Conservation (phyloP, 2,888 invertebrate species). For the Cataglyphis cursor region DNA sequence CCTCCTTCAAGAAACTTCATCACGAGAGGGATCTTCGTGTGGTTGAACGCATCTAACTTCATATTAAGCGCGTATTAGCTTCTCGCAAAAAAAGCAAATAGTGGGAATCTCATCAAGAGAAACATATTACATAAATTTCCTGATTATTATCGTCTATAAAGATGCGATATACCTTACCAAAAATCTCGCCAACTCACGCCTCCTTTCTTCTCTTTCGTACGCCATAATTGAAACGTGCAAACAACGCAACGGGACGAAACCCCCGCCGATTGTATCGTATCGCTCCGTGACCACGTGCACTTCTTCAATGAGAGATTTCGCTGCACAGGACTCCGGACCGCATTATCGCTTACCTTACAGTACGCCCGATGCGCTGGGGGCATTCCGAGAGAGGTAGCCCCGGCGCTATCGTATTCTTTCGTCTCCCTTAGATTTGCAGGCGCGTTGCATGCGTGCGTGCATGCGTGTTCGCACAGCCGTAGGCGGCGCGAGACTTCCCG, state of each 20-base stretch:
- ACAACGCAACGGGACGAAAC: constrained; percentile 6
- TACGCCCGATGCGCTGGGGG: constrained; percentile 37
- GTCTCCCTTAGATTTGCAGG: constrained; percentile 55
- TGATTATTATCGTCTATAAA: neutral
- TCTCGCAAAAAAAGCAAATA: neutral
- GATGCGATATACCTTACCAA: neutral
- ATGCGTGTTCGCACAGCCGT: constrained; percentile 21
- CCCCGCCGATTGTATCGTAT: constrained; percentile 27
- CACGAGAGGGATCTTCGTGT: constrained; percentile 11
- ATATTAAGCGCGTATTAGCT: neutral
- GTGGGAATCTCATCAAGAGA: neutral
- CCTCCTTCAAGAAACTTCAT: constrained; percentile 23
- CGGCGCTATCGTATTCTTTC: constrained; percentile 69
- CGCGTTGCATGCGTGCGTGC: constrained; percentile 19
- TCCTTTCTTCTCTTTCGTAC: neutral
- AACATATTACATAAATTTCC: neutral
- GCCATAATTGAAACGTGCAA: constrained; percentile 19
- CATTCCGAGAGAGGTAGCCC: constrained; percentile 59
- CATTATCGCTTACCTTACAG: constrained; percentile 62
- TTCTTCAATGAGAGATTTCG: constrained; percentile 60
- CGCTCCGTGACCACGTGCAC: constrained; percentile 58
- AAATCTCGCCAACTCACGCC: neutral
- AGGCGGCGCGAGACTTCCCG: constrained; percentile 43
- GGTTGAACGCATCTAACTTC: neutral
- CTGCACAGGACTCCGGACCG: constrained; percentile 58